Base-by-base conservation (phyloP, 2,797 vertebrate genomes). In the Crax fasciolata region DNA sequence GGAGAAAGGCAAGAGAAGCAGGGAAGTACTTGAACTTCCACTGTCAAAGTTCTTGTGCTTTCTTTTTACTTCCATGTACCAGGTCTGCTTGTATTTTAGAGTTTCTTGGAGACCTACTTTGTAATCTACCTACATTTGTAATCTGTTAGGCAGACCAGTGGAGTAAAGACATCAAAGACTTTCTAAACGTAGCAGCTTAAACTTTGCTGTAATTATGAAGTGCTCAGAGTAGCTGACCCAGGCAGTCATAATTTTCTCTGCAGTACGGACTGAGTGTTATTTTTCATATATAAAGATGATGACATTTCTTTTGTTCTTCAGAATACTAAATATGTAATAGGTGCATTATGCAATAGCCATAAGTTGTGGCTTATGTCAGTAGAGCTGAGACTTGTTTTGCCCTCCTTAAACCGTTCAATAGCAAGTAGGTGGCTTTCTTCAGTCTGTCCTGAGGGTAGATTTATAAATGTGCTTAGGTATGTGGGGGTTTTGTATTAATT, bases 81-180 rank as follows among this genome's bases (percentile, higher is more conserved):
- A 67, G 28, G 10, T 38, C n/a, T 66, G 11, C 63, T 82, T 44
- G 20, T 78, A 16, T 55, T 84, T 51, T 70, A 77, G 32, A 59
- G 48, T 63, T 84, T 87, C 57, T 58, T 58, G 27, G 68, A 93
- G 73, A 24, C 43, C 25, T 79, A 9, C 7, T 4, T 13, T 57
- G 49, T 71, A 48, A 83, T 89, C 87, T 79, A 35, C 35, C 35
- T 35, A 35, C 35, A 7, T 4, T 13, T 57, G 49, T 71, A 48
- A 83, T 89, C 87, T 79, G 28, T 82, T 48, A 63, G 71, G 62
- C 54, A 89, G 35, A 74, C 20, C 72, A 83, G n/a, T 66, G n/a
- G n/a, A 80, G 73, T 83, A 83, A 89, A 76, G 68, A 13, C 61
- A 83, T 83, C 76, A 83, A 76, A 89, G 87, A 19, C 70, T 86